Evolutionary conservation across 2,797 vertebrate genomes (phyloP), one percentile per base, ranked within the genome.

Genomic region (Balearica regulorum): DNA sequence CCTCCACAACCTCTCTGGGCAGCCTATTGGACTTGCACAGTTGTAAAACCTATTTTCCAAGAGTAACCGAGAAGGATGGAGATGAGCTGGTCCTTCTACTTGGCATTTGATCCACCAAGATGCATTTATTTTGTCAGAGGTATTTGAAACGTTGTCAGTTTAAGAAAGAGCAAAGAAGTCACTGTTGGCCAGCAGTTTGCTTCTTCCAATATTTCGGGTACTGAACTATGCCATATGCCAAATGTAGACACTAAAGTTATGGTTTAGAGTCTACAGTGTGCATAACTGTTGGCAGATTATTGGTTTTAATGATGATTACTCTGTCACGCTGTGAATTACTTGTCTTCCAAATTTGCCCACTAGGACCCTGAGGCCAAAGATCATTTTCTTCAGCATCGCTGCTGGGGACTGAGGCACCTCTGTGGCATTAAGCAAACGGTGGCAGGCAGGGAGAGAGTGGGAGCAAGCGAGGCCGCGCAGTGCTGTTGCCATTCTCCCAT

Each of bases 111-210:
- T 84, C 31, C 0, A 2, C 55, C 9, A 44, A 43, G 24, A 31
- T 94, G 62, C 21, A 26, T 82, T 91, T 89, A 88, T 93, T 96
- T 96, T 83, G 41, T 86, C 33, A 84, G 91, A 91, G 37, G 17
- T 43, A 33, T 77, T 77, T 82, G 55, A 83, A 85, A 43, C 68
- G 83, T 31, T 58, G 29, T 25, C 29, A 64, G 62, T 88, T 85
- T 76, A 94, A 61, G 48, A 80, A 80, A 62, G n/a, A 84, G 25
- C 17, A 31, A 33, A 49, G 58, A 76, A 55, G n/a, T 60, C 22
- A 7, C 3, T 89, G 26, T 62, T 77, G 43, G 61, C 41, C 53
- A 53, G 31, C 35, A 84, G 25, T 44, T 94, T 55, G 20, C 65
- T 39, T 60, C 49, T 84, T 84, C 54, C 6, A 41, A 0, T 81